Base-by-base conservation (phyloP, 64 coral and sea anemone genomes). In the Catalaphyllia jardinei region DNA sequence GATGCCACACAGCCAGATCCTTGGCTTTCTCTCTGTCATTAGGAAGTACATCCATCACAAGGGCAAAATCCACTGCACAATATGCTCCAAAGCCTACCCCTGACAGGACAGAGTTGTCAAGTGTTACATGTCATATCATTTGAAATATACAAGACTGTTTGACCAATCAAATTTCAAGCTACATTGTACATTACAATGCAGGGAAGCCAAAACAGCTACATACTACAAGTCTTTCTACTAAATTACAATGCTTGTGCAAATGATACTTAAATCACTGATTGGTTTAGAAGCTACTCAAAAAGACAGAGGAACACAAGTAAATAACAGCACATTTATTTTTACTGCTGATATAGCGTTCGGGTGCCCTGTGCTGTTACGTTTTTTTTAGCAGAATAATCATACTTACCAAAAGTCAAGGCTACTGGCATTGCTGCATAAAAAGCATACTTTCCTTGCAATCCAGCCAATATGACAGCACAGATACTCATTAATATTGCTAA, bases 41-140 rank as follows among this genome's bases (percentile, higher is more conserved):
- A 18, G 97, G 97, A 18, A 99, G 86, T 33, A 99, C 97, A 74
- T 99, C 97, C 97, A 99, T 99, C 12, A 99, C 97, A 18, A 99
- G 79, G 19, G 97, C 97, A 82, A 99, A 99, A 78, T 99, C 97
- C 28, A 99, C 94, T 27, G 97, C 97, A 86, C 94, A 99, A 88
- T 99, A 99, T 6, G 97, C 97, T 18, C 97, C 97, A 62, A 99
- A 99, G 46, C 97, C 97, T 54, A 99, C 69, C 79, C 95, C 95
- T 97, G 73, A 19, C 29, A 72, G 8, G 13, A 27, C 50, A 87
- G 7, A 77, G 19, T 9, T 50, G 33, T 12, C 2, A 39, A 39
- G 24, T 65, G 62, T 65, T 22, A 65, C 18, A 65, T 65, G 42
- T 46, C 42, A 46, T 46, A 8, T 57, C 1, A 57, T 57, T 13